Evolutionary conservation across 2,113 vertebrate species (phyloP), one percentile per base, ranked within the genome.

Genomic region (Uria aalge): DNA sequence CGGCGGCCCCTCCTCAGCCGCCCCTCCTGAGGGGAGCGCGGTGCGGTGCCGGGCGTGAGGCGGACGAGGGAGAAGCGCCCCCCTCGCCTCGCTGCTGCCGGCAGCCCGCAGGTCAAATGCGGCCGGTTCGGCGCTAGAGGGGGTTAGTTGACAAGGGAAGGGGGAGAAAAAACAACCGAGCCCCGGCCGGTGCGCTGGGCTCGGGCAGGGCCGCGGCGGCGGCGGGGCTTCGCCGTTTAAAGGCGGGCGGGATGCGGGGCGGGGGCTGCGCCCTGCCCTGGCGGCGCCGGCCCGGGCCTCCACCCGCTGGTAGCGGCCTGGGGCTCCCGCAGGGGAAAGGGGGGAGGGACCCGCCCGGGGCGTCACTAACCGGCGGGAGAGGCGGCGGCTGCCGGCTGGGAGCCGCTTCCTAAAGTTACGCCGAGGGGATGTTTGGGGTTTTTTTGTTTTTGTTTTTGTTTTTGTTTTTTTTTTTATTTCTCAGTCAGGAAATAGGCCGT

Each of bases 41-140:
- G 48, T 8, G 72, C 59, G 50, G 73, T 20, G 45, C 40, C 52
- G 17, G 48, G 43, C 22, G 83, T 3, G 40, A 56, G 56, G 93
- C 32, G 8, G 48, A 76, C 32, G 63, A 53, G 21, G 83, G 43
- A 41, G 55, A 88, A 52, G 94, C 53, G 62, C 88, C 88, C 43
- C 91, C 68, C 43, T 32, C 9, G 72, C 74, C 75, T 36, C 38
- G 43, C 12, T 62, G 81, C 73, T 27, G 77, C 64, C 50, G 53
- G 75, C 92, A 40, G 92, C 88, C 86, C 32, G 81, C 55, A 50
- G 90, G 89, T 90, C 94, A 78, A 43, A 59, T 98, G 95, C 98
- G 84, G 92, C 95, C 72, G 60, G 73, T 89, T 98, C 89, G 94
- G 98, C 99, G 98, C 99, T 99, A 99, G 99, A 98, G 99, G 99